Percentiles rank a stretch among this genome's conserved stretches.
These are phyloP conservation scores for Ctenopoma kingsleyae DNA, from an alignment of 2,797 vertebrate genomes.

Conservation along the genomic window DNA sequence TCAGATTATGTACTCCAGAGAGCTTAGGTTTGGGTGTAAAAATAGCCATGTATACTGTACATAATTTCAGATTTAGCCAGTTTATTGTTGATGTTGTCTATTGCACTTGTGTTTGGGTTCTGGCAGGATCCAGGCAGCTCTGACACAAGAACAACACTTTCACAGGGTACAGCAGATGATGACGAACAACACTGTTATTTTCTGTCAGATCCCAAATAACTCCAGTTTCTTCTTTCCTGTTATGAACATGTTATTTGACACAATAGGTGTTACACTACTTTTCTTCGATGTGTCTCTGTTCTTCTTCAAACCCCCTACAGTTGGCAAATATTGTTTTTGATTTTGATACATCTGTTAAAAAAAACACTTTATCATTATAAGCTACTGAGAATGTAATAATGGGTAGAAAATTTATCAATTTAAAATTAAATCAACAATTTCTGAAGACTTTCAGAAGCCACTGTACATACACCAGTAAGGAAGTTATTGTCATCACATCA, in stretches of 20 bases:
- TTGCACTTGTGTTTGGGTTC: constrained; percentile 12
- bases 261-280: constrained; percentile 7
- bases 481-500: constrained; percentile 52
- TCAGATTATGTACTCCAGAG: neutral
- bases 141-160: constrained; percentile 20
- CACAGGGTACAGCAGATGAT: constrained; percentile 1
- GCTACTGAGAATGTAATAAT: no score
- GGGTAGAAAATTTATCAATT: no score
- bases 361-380: neutral
- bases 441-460: no score
- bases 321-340: no score
- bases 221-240: neutral
- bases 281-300: neutral
- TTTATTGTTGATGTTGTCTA: neutral
- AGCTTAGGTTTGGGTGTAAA: constrained; percentile 1
- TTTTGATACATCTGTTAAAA: no score
- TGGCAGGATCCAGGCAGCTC: neutral
- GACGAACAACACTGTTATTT: constrained; percentile 1
- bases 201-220: neutral
- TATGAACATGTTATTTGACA: neutral
- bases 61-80: constrained; percentile 13
- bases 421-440: no score
- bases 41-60: neutral
- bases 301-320: constrained; percentile 7
- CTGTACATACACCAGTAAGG: constrained; percentile 5